phyloP scores from a whole-genome alignment of 2,113 vertebrate species.

The Eidolon helvum region DNA sequence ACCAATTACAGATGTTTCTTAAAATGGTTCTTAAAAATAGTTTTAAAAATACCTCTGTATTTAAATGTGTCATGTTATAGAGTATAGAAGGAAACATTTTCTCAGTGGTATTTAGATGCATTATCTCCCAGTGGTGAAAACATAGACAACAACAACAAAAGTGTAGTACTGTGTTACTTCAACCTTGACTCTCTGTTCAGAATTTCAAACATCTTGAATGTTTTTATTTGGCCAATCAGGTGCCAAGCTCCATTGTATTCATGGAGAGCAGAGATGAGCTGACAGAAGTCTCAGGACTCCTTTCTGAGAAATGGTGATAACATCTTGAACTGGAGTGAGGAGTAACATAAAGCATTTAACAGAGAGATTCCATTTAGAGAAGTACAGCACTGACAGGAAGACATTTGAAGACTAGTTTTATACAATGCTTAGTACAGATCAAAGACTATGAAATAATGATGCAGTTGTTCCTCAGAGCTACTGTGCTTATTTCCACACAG shows the following conservation, averaged over 20 bases:
- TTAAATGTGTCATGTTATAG: background rate
- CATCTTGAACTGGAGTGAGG: background rate
- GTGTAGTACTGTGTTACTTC: background rate
- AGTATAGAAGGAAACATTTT: background rate
- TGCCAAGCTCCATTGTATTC: background rate
- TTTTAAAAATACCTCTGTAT: background rate
- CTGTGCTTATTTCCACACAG: constrained; percentile 29
- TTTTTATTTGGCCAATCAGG: background rate
- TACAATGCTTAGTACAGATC: background rate
- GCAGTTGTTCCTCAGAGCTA: background rate
- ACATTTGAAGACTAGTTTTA: background rate
- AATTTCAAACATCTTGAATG: background rate
- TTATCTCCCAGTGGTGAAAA: background rate
- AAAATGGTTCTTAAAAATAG: constrained; percentile 1
- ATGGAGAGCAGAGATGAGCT: background rate
- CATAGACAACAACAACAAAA: background rate
- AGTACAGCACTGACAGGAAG: background rate
- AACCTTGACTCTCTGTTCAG: background rate
- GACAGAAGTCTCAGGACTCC: background rate
- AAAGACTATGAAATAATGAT: background rate
- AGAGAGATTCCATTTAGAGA: background rate
- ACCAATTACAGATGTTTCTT: background rate
- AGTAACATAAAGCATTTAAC: background rate
- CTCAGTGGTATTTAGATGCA: background rate
- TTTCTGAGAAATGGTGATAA: background rate